Percentiles rank a stretch among this genome's conserved stretches.
Conservation (phyloP, 1,140 invertebrate genomes). For the Metaphire vulgaris region DNA sequence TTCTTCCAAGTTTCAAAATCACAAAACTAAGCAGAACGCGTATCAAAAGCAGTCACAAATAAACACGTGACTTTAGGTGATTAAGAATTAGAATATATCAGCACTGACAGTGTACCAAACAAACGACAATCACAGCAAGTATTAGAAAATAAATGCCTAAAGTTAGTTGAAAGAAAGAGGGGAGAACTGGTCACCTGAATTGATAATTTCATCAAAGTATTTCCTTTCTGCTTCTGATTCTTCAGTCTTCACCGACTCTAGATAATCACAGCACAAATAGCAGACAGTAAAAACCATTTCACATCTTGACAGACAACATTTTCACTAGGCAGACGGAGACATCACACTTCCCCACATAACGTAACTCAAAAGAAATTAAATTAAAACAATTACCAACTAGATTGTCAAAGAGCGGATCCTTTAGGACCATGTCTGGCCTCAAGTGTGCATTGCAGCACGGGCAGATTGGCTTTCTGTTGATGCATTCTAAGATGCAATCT, state of each 20-base stretch:
- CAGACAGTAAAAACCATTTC: no score
- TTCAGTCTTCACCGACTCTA: constrained; percentile 34
- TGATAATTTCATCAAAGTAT: constrained; percentile 42
- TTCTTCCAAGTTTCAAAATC: neutral
- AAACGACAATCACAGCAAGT: no score
- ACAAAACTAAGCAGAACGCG: neutral
- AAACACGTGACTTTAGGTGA: no score
- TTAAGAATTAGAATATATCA: no score
- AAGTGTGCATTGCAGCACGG: constrained; percentile 43
- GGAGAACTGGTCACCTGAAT: no score
- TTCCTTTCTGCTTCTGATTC: constrained; percentile 38
- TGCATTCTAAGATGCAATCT: constrained; percentile 44
- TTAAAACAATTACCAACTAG: constrained; percentile 38
- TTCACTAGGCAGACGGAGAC: no score
- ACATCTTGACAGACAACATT: no score
- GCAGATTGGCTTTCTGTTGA: constrained; percentile 41
- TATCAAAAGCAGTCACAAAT: neutral
- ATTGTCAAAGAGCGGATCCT: constrained; percentile 43
- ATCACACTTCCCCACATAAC: no score
- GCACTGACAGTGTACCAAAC: no score
- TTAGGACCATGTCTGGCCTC: constrained; percentile 31
- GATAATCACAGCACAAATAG: constrained; percentile 14
- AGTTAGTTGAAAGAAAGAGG: no score
- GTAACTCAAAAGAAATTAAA: no score
- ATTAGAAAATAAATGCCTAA: no score